These are phyloP conservation scores for Mesorhabditis sp. DNA, from an alignment of 2,888 invertebrate genomes.

Conservation along the genomic window DNA sequence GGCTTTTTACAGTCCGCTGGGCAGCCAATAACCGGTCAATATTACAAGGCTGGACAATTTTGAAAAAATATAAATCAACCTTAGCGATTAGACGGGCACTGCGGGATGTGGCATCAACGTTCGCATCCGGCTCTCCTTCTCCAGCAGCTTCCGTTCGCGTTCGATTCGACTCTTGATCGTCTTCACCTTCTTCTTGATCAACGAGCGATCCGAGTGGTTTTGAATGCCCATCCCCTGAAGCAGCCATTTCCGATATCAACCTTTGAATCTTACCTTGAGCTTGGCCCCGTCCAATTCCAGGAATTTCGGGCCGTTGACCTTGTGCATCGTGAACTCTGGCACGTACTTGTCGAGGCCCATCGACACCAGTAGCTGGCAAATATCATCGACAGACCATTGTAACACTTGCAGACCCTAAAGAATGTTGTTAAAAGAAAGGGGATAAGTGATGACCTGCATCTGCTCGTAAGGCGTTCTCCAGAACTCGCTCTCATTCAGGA, in stretches of 20 bases:
- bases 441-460: constrained; percentile 10
- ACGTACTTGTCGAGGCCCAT: constrained; percentile 79
- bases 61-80: no score
- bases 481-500: constrained; percentile 49
- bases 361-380: constrained; percentile 54
- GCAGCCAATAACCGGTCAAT: no score
- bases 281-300: constrained; percentile 84
- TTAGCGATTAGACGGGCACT: not conserved
- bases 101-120: constrained; percentile 10
- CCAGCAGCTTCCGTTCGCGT: constrained; percentile 69
- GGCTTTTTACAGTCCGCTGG: no score
- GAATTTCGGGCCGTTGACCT: constrained; percentile 81
- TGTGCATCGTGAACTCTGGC: constrained; percentile 80
- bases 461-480: constrained; percentile 48
- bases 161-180: constrained; percentile 62
- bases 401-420: constrained; percentile 49
- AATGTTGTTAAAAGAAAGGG: no score
- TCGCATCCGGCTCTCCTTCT: constrained; percentile 72
- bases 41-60: no score
- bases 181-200: constrained; percentile 65
- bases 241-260: not conserved
- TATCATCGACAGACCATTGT: constrained; percentile 54
- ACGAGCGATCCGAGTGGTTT: constrained; percentile 62
- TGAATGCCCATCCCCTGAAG: constrained; percentile 63
- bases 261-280: constrained; percentile 69